Conservation (phyloP, 2,888 invertebrate species). For the Cryptus viduatorius region DNA sequence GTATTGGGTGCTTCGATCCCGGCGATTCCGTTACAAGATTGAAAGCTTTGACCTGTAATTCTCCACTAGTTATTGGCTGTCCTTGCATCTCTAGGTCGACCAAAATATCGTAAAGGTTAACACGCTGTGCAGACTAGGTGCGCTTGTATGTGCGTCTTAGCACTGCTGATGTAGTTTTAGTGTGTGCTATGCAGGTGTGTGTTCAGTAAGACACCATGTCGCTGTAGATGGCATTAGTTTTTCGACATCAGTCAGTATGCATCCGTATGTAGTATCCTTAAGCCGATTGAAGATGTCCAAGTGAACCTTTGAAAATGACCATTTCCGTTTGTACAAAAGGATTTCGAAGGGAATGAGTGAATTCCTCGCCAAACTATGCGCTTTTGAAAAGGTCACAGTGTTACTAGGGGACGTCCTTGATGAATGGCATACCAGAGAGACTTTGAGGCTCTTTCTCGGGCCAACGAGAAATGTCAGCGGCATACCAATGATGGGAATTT, state of each 20-base stretch:
- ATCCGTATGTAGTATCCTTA: not conserved
- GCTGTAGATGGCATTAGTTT: not conserved
- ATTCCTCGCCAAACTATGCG: not conserved
- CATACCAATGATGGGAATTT: slow-evolving; percentile 32
- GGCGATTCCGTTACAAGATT: not conserved
- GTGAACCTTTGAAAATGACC: not conserved
- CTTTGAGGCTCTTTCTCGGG: slow-evolving; percentile 2
- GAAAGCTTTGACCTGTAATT: not conserved
- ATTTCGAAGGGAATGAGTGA: not conserved
- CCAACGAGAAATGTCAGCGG: slow-evolving; percentile 37
- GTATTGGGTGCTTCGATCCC: too few relatives aligned
- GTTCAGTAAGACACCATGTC: too few relatives aligned
- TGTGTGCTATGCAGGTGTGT: too few relatives aligned
- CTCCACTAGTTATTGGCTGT: not conserved
- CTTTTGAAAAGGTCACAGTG: slow-evolving; percentile 34
- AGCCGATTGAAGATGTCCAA: not conserved
- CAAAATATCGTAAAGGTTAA: not conserved
- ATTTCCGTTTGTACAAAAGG: not conserved
- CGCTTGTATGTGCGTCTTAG: too few relatives aligned
- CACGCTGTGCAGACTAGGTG: too few relatives aligned
- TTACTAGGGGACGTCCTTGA: not conserved
- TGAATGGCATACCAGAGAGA: slow-evolving; percentile 11
- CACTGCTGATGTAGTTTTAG: too few relatives aligned
- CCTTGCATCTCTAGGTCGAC: not conserved
- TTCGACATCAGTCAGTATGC: not conserved